phyloP scores from a whole-genome alignment of 2,113 vertebrate species.

The Sterrhoptilus dennistouni region DNA sequence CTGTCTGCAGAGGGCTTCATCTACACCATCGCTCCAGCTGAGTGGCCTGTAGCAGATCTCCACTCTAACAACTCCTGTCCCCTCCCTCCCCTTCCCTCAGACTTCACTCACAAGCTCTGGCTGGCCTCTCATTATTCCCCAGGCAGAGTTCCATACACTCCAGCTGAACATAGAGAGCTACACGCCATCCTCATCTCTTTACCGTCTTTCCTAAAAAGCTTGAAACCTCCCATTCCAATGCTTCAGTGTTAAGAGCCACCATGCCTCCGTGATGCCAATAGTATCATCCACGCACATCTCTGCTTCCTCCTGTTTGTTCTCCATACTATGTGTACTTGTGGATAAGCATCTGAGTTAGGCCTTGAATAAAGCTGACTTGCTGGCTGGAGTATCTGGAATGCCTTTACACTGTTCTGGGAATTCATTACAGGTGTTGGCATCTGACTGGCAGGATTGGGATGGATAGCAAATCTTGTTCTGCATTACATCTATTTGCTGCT shows the following conservation, averaged over 20 bases:
- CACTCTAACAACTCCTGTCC: background rate
- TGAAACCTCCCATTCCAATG: background rate
- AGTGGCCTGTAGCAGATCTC: background rate
- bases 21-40: fast-evolving
- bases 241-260: background rate
- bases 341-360: background rate
- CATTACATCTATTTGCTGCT: background rate
- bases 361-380: background rate
- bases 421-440: background rate
- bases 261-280: fast-evolving
- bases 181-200: fast-evolving
- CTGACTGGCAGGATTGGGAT: background rate
- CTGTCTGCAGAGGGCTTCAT: background rate
- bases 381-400: background rate
- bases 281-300: fast-evolving
- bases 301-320: background rate
- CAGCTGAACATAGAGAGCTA: background rate
- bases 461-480: background rate
- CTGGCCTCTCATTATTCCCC: background rate
- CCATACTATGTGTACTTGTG: background rate
- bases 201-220: background rate
- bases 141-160: background rate
- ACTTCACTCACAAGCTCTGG: background rate
- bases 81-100: background rate
- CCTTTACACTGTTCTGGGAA: background rate